Conservation (phyloP, 2,888 invertebrate genomes). For the Microlaimidae sp. region DNA sequence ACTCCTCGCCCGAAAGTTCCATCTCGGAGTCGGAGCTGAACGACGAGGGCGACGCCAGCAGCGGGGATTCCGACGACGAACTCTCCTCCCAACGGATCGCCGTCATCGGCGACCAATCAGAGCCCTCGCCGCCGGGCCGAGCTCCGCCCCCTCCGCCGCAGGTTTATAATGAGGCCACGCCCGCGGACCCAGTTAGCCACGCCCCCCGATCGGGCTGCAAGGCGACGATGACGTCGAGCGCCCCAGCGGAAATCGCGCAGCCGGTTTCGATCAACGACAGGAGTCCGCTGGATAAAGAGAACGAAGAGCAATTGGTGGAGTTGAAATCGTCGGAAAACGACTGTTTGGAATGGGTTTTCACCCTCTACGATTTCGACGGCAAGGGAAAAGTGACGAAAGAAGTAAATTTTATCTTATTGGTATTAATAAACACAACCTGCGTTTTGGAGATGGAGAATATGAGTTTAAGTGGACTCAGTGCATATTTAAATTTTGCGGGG, state of each 20-base stretch:
- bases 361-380: conserved; percentile 10
- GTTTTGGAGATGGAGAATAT: too few species aligned
- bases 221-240: background rate
- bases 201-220: background rate
- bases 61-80: background rate
- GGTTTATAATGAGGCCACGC: background rate
- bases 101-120: background rate
- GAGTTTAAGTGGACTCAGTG: too few species aligned
- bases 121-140: too few species aligned
- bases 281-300: too few species aligned
- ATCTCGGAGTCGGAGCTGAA: background rate
- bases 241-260: too few species aligned
- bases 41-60: background rate
- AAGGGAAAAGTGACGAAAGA: conserved; percentile 5
- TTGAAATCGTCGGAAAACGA: background rate
- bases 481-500: too few species aligned
- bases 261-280: too few species aligned
- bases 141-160: too few species aligned
- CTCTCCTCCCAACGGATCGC: background rate
- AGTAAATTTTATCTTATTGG: background rate
- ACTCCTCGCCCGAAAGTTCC: too few species aligned
- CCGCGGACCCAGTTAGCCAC: background rate
- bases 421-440: too few species aligned
- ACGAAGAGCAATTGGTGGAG: too few species aligned
- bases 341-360: conserved; percentile 11